Evolutionary conservation across 1,140 invertebrate species (phyloP).

Genomic region (Steinernema khuongi): DNA sequence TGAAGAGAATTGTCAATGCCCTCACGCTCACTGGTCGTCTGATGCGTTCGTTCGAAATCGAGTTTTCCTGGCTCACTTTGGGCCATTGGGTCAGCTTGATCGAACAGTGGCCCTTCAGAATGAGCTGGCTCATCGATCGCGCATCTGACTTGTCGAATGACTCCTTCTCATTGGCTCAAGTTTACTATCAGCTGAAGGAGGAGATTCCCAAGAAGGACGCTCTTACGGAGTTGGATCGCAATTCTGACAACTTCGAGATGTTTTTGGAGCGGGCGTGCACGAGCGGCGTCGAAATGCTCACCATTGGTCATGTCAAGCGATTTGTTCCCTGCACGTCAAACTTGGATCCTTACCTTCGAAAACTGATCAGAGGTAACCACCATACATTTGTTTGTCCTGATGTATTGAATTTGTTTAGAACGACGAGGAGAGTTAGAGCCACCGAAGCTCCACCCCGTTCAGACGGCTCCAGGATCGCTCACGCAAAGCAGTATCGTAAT

Average conservation of each 20-base stretch:
- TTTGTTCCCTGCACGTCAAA: constrained; percentile 57
- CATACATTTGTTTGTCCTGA: constrained; percentile 26
- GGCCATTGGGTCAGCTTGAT: constrained; percentile 74
- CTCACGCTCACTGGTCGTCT: constrained; percentile 69
- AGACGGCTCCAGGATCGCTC: constrained; percentile 11
- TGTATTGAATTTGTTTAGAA: constrained; percentile 32
- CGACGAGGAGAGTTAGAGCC: constrained; percentile 36
- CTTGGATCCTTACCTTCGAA: constrained; percentile 55
- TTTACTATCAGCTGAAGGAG: constrained; percentile 41
- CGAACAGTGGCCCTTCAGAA: constrained; percentile 94
- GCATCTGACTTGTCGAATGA: constrained; percentile 33
- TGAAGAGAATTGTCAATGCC: constrained; percentile 89
- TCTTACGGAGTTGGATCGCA: constrained; percentile 51
- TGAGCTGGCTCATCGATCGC: constrained; percentile 85
- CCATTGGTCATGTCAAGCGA: constrained; percentile 48
- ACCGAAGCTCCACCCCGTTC: constrained; percentile 29
- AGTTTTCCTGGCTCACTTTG: constrained; percentile 81
- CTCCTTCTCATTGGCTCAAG: constrained; percentile 29
- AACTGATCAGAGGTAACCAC: constrained; percentile 43
- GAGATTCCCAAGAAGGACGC: constrained; percentile 43
- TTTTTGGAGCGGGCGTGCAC: constrained; percentile 34
- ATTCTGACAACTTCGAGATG: constrained; percentile 49
- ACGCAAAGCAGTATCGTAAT: not conserved
- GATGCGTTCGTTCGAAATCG: constrained; percentile 93
- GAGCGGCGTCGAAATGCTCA: constrained; percentile 40